Evolutionary conservation across 1,140 invertebrate genomes (phyloP).

Genomic region (Bombus impatiens): DNA sequence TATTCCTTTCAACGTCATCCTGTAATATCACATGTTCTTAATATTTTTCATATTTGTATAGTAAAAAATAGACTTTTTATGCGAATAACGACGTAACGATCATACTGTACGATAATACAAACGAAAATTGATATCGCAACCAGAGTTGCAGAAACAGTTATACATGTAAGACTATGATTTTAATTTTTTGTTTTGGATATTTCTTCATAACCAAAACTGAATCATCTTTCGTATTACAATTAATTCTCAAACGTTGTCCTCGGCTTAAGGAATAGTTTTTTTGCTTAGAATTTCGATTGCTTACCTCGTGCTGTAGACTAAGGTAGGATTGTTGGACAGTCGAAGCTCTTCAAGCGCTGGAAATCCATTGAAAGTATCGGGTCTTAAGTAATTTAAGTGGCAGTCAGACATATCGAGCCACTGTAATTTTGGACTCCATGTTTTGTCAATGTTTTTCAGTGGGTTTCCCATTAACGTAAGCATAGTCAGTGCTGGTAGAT

Average conservation of each 20-base stretch:
- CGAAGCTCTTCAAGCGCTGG: conserved; percentile 73
- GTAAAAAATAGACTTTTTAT: background rate
- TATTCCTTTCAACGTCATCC: background rate
- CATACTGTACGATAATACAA: background rate
- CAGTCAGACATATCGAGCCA: conserved; percentile 78
- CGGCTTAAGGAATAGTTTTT: background rate
- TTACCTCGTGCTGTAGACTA: conserved; percentile 75
- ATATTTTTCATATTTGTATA: background rate
- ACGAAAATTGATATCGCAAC: background rate
- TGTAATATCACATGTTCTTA: background rate
- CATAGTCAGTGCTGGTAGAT: conserved; percentile 67
- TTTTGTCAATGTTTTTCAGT: conserved; percentile 69
- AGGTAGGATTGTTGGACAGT: conserved; percentile 73
- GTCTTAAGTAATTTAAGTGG: conserved; percentile 70
- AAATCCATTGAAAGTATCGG: conserved; percentile 71
- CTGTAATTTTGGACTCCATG: conserved; percentile 69
- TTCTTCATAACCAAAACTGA: background rate
- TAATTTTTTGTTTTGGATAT: background rate
- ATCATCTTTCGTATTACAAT: background rate
- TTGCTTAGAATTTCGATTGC: conserved; percentile 32
- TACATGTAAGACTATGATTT: background rate
- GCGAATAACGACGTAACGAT: background rate
- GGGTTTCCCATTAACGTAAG: conserved; percentile 75
- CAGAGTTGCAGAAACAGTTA: background rate
- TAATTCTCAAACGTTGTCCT: background rate